These are phyloP conservation scores for Notothenia rossii DNA, from an alignment of 2,113 vertebrate genomes.

Conservation along the genomic window DNA sequence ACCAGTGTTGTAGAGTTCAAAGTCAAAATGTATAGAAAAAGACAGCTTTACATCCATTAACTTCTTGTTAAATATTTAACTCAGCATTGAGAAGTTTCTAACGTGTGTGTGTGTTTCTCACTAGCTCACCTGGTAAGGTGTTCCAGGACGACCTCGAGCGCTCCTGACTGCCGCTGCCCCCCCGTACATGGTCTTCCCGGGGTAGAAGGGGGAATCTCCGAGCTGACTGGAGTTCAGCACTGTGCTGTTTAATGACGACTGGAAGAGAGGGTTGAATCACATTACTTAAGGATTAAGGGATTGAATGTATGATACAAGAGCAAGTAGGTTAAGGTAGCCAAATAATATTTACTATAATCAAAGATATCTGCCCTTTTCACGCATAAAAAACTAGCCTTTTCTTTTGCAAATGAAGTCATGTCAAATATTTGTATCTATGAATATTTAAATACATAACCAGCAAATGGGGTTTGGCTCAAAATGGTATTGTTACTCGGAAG, in stretches of 20 bases:
- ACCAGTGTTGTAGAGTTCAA: no score
- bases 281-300: background rate
- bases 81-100: background rate
- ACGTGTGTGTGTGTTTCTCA: background rate
- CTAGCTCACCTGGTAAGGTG: constrained; percentile 90
- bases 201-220: constrained; percentile 96
- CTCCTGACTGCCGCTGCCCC: constrained; percentile 90
- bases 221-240: constrained; percentile 92
- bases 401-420: no score
- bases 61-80: background rate
- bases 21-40: no score
- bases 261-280: background rate
- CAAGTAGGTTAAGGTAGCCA: background rate
- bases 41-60: background rate
- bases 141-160: constrained; percentile 81
- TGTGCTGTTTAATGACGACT: constrained; percentile 90
- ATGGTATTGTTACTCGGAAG: no score
- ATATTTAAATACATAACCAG: no score
- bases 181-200: constrained; percentile 95
- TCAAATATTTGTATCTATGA: no score
- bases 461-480: no score
- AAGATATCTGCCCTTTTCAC: no score
- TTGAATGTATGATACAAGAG: background rate
- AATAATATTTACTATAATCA: background rate
- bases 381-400: no score